Percentiles rank a stretch among this genome's conserved stretches.
Conservation (phyloP, 2,113 vertebrate species). For the Geothlypis trichas region DNA sequence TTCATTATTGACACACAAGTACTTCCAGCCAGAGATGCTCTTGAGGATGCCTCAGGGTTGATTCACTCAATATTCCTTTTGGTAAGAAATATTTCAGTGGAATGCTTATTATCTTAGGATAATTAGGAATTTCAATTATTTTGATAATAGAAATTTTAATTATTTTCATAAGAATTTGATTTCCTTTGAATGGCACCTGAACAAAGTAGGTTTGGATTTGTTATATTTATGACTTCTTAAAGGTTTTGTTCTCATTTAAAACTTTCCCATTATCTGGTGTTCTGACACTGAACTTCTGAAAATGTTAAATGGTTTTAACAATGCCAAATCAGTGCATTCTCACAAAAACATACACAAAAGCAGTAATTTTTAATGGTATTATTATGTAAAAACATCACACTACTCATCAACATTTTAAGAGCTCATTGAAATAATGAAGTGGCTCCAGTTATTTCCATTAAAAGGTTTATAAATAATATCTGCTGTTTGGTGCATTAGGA, state of each 20-base stretch:
- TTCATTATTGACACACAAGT: background rate
- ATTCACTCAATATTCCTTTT: background rate
- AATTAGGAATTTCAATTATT: background rate
- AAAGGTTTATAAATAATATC: slow-evolving; percentile 52
- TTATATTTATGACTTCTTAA: background rate
- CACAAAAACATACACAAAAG: background rate
- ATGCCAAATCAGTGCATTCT: slow-evolving; percentile 10
- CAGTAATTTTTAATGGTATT: slow-evolving; percentile 10
- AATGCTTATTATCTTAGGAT: background rate
- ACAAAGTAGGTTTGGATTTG: background rate
- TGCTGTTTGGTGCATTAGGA: slow-evolving; percentile 18
- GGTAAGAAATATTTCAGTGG: background rate
- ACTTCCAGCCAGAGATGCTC: background rate
- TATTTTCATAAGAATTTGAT: background rate
- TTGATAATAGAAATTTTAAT: background rate
- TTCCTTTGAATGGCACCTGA: background rate
- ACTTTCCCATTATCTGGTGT: slow-evolving; percentile 9
- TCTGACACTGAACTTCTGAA: background rate
- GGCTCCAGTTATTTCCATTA: slow-evolving; percentile 53
- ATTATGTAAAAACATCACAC: slow-evolving; percentile 45
- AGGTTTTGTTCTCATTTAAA: slow-evolving; percentile 3
- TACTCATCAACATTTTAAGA: slow-evolving; percentile 57
- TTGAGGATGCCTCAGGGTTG: background rate
- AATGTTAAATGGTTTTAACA: slow-evolving; percentile 6
- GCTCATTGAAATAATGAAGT: slow-evolving; percentile 65